A percentile compares a stretch with the other conserved stretches of the same genome.
These are phyloP conservation scores for Agrochola lychnidis DNA, from an alignment of 2,888 invertebrate species.

Conservation along the genomic window DNA sequence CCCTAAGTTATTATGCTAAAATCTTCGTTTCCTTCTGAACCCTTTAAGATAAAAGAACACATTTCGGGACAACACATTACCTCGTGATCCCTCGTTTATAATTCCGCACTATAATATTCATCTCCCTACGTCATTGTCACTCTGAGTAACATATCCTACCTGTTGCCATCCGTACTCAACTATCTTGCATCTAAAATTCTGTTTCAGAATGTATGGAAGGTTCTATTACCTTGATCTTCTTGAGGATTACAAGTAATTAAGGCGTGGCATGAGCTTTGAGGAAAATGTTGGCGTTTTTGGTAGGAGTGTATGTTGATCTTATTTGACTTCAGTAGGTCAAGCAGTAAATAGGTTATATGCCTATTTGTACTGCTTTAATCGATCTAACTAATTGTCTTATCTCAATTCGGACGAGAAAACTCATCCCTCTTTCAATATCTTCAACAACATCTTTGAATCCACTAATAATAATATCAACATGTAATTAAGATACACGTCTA, in stretches of 20 bases:
- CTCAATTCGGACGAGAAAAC: background rate
- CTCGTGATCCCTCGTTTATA: background rate
- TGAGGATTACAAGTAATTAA: slow-evolving; percentile 44
- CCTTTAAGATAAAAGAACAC: background rate
- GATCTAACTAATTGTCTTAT: too few species aligned
- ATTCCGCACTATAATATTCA: slow-evolving; percentile 32
- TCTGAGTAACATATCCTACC: background rate
- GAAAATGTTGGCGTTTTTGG: slow-evolving; percentile 41
- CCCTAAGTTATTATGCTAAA: background rate
- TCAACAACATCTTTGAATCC: background rate
- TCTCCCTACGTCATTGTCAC: slow-evolving; percentile 13
- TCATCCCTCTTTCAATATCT: background rate
- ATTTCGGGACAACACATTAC: background rate
- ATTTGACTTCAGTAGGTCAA: slow-evolving; percentile 45
- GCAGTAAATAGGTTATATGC: slow-evolving; percentile 21
- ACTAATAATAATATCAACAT: background rate
- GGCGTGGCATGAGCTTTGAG: slow-evolving; percentile 34
- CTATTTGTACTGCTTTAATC: background rate
- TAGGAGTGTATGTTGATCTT: slow-evolving; percentile 4
- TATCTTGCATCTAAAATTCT: slow-evolving; percentile 29
- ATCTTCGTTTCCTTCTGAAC: background rate
- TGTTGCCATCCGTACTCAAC: slow-evolving; percentile 19
- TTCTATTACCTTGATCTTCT: slow-evolving; percentile 43
- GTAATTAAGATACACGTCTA: too few species aligned
- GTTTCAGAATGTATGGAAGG: slow-evolving; percentile 9